Conservation (phyloP, 2,797 vertebrate species). For the Thripadectes ignobilis region DNA sequence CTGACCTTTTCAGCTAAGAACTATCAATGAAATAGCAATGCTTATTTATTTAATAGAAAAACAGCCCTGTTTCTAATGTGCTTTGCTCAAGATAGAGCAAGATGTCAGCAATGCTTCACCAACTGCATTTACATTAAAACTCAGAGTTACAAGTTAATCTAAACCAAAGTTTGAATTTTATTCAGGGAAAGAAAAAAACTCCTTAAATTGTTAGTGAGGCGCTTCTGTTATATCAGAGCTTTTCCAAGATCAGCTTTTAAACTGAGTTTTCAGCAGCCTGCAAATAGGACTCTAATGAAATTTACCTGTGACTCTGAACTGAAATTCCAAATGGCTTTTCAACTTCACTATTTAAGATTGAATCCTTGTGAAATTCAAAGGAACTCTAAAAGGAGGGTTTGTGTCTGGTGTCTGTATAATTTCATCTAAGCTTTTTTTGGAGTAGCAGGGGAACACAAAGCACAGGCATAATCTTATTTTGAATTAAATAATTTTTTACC, state of each 20-base stretch:
- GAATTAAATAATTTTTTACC: neutral
- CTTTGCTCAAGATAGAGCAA: neutral
- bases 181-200: neutral
- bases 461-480: neutral
- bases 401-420: rapidly evolving
- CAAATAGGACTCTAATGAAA: neutral
- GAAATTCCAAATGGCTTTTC: neutral
- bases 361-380: neutral
- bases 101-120: neutral
- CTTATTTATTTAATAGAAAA: neutral
- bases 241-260: neutral
- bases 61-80: neutral
- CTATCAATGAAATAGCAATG: neutral
- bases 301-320: neutral
- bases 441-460: neutral
- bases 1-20: neutral
- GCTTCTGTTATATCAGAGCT: neutral
- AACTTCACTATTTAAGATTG: neutral
- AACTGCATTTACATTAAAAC: neutral
- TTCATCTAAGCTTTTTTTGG: neutral
- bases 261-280: neutral
- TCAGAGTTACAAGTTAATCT: neutral
- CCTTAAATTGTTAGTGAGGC: neutral
- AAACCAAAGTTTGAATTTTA: neutral
- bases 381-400: neutral